Percentiles rank a stretch among this genome's conserved stretches.
These are phyloP conservation scores for Camptogramma bilineatum DNA, from an alignment of 2,888 invertebrate species.

Conservation along the genomic window DNA sequence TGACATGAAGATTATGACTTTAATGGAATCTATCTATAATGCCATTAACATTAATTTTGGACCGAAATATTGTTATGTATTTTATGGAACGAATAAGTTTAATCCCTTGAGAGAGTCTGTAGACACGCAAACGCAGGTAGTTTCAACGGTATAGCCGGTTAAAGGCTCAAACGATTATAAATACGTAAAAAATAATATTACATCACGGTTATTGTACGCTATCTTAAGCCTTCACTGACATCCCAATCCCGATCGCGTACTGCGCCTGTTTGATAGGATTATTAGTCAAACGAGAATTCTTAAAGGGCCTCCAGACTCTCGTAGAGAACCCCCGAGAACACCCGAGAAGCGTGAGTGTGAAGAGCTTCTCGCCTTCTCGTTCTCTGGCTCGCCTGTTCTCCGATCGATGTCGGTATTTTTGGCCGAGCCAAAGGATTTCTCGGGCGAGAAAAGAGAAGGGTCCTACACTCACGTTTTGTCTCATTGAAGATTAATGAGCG, in stretches of 20 bases:
- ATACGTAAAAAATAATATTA: constrained; percentile 34
- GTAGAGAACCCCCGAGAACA: too few relatives aligned
- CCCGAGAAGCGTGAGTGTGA: too few relatives aligned
- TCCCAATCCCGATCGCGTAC: constrained; percentile 26
- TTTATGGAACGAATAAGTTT: constrained; percentile 71
- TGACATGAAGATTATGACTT: constrained; percentile 65
- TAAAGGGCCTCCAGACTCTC: too few relatives aligned
- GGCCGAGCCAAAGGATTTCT: too few relatives aligned
- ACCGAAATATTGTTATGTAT: constrained; percentile 59
- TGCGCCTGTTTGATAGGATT: constrained; percentile 20
- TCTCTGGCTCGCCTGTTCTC: too few relatives aligned
- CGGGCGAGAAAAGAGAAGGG: too few relatives aligned
- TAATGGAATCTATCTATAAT: constrained; percentile 71
- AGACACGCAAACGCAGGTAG: constrained; percentile 71
- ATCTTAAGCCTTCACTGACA: constrained; percentile 29
- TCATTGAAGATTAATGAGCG: too few relatives aligned
- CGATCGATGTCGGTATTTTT: too few relatives aligned
- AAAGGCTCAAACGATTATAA: constrained; percentile 35
- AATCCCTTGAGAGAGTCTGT: constrained; percentile 68
- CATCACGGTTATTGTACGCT: constrained; percentile 35
- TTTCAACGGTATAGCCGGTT: constrained; percentile 41
- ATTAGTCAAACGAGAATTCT: background rate
- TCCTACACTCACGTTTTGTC: too few relatives aligned
- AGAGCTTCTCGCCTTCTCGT: too few relatives aligned
- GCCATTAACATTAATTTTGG: constrained; percentile 70